Evolutionary conservation across 2,888 invertebrate genomes (phyloP).

Genomic region (Parnassius smintheus): DNA sequence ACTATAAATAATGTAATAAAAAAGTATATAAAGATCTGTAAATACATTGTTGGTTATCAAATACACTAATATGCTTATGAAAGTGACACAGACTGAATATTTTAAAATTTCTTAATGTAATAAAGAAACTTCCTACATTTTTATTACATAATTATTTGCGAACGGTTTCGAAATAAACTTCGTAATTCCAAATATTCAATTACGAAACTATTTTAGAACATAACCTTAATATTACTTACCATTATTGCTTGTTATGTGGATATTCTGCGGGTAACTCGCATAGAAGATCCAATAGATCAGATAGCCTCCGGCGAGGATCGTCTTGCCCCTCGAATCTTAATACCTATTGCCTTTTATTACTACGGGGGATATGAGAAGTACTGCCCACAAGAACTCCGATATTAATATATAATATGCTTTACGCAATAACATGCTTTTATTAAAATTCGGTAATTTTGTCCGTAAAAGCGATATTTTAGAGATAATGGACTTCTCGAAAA

Average conservation of each 20-base stretch:
- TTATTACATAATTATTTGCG: too few relatives aligned
- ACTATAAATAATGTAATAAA: too few relatives aligned
- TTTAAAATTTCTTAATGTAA: too few relatives aligned
- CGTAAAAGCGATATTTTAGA: too few relatives aligned
- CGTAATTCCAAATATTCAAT: conserved; percentile 4
- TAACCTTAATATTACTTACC: conserved; percentile 21
- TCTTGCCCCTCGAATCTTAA: conserved; percentile 59
- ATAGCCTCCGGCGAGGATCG: conserved; percentile 60
- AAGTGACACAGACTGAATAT: too few relatives aligned
- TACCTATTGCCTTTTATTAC: conserved; percentile 65
- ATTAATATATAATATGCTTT: conserved; percentile 19
- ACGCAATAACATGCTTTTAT: background rate
- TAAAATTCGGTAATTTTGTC: too few relatives aligned
- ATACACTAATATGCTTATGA: too few relatives aligned
- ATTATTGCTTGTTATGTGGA: conserved; percentile 23
- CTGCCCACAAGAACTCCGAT: conserved; percentile 11
- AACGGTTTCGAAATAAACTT: background rate
- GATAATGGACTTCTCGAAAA: too few relatives aligned
- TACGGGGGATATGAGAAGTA: conserved; percentile 28
- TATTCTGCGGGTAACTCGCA: conserved; percentile 36
- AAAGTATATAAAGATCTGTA: too few relatives aligned
- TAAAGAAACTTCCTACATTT: too few relatives aligned
- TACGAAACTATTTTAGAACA: background rate
- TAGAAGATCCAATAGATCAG: conserved; percentile 45
- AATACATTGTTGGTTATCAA: too few relatives aligned